These are phyloP conservation scores for Chloroclystis v-ata DNA, from an alignment of 2,888 invertebrate species.

Conservation along the genomic window DNA sequence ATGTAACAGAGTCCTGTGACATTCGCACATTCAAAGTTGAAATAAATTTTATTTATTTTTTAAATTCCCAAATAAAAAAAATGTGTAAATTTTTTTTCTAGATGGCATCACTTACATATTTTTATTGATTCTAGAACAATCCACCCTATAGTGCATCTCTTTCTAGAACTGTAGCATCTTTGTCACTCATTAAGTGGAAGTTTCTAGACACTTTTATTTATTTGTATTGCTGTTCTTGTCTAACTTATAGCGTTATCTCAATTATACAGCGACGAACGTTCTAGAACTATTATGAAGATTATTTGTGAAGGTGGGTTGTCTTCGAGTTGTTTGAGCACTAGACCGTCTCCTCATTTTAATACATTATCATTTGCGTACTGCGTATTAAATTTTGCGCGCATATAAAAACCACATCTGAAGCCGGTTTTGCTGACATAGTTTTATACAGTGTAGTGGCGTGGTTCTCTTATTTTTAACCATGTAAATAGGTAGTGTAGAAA, in stretches of 20 bases:
- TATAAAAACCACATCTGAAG: conserved; percentile 41
- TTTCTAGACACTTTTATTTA: conserved; percentile 16
- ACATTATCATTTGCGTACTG: conserved; percentile 21
- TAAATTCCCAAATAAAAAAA: neutral
- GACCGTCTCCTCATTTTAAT: conserved; percentile 9
- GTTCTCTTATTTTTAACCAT: conserved; percentile 32
- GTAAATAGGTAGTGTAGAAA: conserved; percentile 16
- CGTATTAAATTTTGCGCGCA: conserved; percentile 23
- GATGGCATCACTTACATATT: conserved; percentile 21
- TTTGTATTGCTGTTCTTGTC: conserved; percentile 13
- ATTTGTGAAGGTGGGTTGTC: conserved; percentile 10
- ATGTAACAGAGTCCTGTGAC: no score
- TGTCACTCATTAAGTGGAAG: conserved; percentile 11
- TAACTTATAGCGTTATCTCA: conserved; percentile 24
- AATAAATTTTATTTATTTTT: no score
- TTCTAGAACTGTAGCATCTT: conserved; percentile 8
- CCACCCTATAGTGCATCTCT: conserved; percentile 14
- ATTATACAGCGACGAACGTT: conserved; percentile 34
- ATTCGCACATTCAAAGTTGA: no score
- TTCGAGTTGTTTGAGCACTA: neutral
- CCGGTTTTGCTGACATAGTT: conserved; percentile 39
- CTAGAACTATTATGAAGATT: conserved; percentile 30
- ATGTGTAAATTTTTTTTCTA: conserved; percentile 1
- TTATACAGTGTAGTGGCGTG: conserved; percentile 48
- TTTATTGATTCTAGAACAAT: conserved; percentile 24